phyloP scores from a whole-genome alignment of 2,113 vertebrate genomes.

The Hylia prasina region DNA sequence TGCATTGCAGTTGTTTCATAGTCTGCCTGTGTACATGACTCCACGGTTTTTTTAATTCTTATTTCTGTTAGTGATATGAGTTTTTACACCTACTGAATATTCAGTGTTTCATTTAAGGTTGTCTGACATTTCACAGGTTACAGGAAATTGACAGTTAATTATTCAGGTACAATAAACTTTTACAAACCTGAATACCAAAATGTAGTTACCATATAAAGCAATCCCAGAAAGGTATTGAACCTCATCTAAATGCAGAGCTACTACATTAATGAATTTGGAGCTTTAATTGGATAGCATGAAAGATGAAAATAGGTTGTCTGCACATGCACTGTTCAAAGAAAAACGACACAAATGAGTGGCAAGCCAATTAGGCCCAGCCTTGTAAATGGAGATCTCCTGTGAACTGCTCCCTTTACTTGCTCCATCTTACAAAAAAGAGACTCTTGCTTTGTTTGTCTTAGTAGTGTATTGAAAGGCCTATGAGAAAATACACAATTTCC shows the following conservation, averaged over 20 bases:
- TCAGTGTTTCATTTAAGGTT: not conserved
- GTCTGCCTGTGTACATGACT: not conserved
- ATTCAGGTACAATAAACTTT: not conserved
- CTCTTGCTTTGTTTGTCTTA: not conserved
- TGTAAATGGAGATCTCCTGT: not conserved
- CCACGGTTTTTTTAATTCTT: not conserved
- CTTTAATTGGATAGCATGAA: not conserved
- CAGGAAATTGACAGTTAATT: not conserved
- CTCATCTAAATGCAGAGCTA: not conserved
- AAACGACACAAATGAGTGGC: not conserved
- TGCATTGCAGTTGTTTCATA: not conserved
- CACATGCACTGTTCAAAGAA: not conserved
- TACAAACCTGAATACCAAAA: not conserved
- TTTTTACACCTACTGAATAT: not conserved
- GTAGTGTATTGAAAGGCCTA: not conserved
- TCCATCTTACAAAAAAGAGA: not conserved
- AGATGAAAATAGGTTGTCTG: not conserved
- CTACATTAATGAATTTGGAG: not conserved
- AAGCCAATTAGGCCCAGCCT: not conserved
- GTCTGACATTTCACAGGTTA: not conserved
- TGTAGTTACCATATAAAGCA: not conserved
- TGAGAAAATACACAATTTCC: rapidly evolving
- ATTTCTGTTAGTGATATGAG: not conserved
- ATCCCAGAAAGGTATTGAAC: not conserved
- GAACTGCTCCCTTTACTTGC: not conserved